Conservation (phyloP, 2,113 vertebrate species). For the Smithornis capensis region DNA sequence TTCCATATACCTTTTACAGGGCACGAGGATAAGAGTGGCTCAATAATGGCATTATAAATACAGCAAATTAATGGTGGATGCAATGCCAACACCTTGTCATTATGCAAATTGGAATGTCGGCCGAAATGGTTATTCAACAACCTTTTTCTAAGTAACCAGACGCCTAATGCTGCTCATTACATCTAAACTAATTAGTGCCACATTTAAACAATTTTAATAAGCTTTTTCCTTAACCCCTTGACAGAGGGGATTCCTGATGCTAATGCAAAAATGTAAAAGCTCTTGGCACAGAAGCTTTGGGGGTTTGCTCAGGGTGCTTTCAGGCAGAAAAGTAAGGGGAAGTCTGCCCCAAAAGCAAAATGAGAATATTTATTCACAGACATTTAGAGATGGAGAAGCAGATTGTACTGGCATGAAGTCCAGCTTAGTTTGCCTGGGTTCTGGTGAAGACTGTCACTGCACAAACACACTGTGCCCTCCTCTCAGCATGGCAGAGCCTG, state of each 20-base stretch:
- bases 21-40: neutral
- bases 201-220: constrained; percentile 40
- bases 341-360: neutral
- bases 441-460: neutral
- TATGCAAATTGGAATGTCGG: constrained; percentile 61
- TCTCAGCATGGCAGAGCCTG: accelerated
- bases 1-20: constrained; percentile 31
- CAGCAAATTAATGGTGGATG: constrained; percentile 68
- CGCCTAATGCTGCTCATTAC: constrained; percentile 46
- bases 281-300: neutral
- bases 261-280: accelerated
- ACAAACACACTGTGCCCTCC: accelerated
- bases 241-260: neutral
- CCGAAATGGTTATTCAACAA: constrained; percentile 46
- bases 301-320: neutral
- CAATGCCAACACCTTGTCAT: constrained; percentile 62
- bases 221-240: constrained; percentile 39
- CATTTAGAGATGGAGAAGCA: neutral
- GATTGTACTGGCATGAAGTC: neutral
- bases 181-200: constrained; percentile 55
- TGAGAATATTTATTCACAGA: neutral
- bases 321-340: neutral
- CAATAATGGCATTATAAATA: constrained; percentile 59
- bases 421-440: neutral
- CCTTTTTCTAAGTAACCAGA: constrained; percentile 11